A percentile compares a stretch with the other conserved stretches of the same genome.
Conservation (phyloP, 1,140 invertebrate species). For the Heliothis virescens region DNA sequence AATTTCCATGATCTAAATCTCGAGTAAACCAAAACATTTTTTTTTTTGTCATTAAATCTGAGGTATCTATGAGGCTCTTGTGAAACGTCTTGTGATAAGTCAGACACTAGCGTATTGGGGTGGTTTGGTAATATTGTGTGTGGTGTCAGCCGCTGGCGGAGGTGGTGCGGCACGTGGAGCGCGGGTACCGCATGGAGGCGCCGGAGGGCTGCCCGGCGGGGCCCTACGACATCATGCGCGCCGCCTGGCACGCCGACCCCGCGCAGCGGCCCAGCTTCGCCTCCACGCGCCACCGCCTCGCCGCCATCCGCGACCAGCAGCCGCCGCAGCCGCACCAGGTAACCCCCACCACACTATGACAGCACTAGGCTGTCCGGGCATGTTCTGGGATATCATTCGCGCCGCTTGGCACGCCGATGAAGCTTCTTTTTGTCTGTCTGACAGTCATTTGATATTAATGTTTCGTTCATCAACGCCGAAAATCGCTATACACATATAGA, state of each 20-base stretch:
- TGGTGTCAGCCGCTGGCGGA: conserved; percentile 94
- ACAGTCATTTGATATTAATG: no score
- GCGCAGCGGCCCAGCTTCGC: conserved; percentile 95
- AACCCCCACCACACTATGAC: no score
- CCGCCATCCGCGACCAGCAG: conserved; percentile 88
- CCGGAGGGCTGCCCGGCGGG: conserved; percentile 98
- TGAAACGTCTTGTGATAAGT: no score
- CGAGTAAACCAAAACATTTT: no score
- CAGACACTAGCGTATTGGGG: no score
- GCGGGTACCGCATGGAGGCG: conserved; percentile 99
- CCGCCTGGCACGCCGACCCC: conserved; percentile 97
- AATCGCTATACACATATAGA: no score
- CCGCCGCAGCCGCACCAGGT: conserved; percentile 47
- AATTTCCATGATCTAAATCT: no score
- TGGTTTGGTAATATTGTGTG: no score
- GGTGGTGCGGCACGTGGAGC: conserved; percentile 98
- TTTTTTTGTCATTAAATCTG: no score
- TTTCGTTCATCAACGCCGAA: no score
- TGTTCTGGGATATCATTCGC: conserved; percentile 98
- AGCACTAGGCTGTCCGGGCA: conserved; percentile 93
- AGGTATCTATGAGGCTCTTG: no score
- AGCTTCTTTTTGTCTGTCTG: no score
- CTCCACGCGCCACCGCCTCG: conserved; percentile 91
- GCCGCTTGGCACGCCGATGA: conserved; percentile 96
- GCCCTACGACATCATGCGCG: conserved; percentile 98